These are phyloP conservation scores for Orchesellides sinensis DNA, from an alignment of 2,888 invertebrate species.

Conservation along the genomic window DNA sequence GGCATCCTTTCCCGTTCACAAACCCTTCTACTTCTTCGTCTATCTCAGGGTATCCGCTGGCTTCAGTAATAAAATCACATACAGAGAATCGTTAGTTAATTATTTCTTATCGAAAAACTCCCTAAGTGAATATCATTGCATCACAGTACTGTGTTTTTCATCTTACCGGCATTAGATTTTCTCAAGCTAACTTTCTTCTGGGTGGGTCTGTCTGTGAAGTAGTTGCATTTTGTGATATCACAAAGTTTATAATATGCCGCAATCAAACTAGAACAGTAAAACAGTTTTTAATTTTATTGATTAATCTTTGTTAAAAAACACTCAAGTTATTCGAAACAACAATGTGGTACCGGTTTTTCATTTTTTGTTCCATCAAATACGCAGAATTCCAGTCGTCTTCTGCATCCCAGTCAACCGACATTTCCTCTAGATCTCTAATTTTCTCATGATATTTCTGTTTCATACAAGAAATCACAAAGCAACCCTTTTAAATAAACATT, in stretches of 20 bases:
- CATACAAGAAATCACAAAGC: neutral
- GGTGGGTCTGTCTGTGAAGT: slow-evolving; percentile 42
- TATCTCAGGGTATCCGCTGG: slow-evolving; percentile 2
- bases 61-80: neutral
- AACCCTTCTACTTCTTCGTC: slow-evolving; percentile 27
- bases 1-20: slow-evolving; percentile 31
- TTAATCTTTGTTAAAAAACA: neutral
- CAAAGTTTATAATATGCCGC: slow-evolving; percentile 30
- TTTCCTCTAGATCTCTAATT: slow-evolving; percentile 41
- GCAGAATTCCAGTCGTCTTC: slow-evolving; percentile 56
- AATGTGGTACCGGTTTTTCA: slow-evolving; percentile 31
- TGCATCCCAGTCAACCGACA: slow-evolving; percentile 43
- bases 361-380: slow-evolving; percentile 32
- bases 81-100: neutral
- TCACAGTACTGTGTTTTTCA: too few relatives aligned
- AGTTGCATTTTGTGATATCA: neutral
- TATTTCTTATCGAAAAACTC: neutral
- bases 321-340: neutral
- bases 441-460: slow-evolving; percentile 30
- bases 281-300: neutral
- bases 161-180: slow-evolving; percentile 19
- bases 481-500: neutral
- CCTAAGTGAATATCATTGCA: too few relatives aligned
- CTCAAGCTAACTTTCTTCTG: slow-evolving; percentile 36
- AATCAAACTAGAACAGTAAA: slow-evolving; percentile 41